Conservation (phyloP, 2,113 vertebrate species). For the Forbesichthys papilliferus region DNA sequence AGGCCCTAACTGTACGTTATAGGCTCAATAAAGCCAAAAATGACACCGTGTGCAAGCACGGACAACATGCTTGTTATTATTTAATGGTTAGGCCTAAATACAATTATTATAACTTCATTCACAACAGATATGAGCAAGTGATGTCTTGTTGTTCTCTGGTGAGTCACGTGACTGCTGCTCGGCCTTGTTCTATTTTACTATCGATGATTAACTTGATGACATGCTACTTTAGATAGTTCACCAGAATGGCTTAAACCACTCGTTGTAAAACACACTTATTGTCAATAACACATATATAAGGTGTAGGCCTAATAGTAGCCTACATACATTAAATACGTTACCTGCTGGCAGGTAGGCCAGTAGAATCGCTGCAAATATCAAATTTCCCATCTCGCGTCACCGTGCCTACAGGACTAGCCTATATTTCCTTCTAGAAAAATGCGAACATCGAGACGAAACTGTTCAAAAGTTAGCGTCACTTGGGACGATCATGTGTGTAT, state of each 20-base stretch:
- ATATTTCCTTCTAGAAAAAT: too few species aligned
- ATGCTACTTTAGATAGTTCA: constrained; percentile 5
- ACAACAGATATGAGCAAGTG: too few species aligned
- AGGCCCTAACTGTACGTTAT: too few species aligned
- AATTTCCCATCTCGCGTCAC: constrained; percentile 58
- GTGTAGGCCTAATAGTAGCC: neutral
- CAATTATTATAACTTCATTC: too few species aligned
- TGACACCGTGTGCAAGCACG: too few species aligned
- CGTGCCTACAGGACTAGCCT: constrained; percentile 41
- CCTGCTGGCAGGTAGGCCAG: constrained; percentile 66
- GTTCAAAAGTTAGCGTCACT: too few species aligned
- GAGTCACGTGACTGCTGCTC: constrained; percentile 60
- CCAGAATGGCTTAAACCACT: neutral
- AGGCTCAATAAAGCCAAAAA: too few species aligned
- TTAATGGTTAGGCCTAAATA: neutral
- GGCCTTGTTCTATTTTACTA: constrained; percentile 59
- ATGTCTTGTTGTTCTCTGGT: neutral
- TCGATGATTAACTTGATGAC: constrained; percentile 65
- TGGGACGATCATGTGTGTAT: neutral
- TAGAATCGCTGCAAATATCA: constrained; percentile 58
- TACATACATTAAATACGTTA: constrained; percentile 42
- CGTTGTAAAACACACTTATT: neutral
- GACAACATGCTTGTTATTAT: neutral
- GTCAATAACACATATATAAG: neutral
- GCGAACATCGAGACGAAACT: neutral